These are phyloP conservation scores for Melipona bicolor DNA, from an alignment of 2,888 invertebrate genomes.

Conservation along the genomic window DNA sequence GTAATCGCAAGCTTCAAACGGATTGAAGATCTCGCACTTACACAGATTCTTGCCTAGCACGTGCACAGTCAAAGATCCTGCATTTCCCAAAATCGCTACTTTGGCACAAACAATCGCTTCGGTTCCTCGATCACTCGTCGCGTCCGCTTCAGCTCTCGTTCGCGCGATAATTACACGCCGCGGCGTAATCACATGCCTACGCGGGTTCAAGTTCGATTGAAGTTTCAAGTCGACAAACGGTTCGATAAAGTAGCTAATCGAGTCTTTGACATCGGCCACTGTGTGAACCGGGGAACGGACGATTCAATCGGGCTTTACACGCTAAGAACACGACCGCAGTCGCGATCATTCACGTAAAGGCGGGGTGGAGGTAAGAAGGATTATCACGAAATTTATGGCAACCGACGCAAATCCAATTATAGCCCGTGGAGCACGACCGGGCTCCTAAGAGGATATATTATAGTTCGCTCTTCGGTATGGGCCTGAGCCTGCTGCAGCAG, in stretches of 20 bases:
- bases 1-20: too few species aligned
- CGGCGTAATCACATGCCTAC: too few species aligned
- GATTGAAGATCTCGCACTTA: too few species aligned
- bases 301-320: slow-evolving; percentile 25
- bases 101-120: too few species aligned
- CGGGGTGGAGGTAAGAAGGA: slow-evolving; percentile 4
- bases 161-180: too few species aligned
- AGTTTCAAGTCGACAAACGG: neutral
- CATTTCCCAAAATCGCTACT: too few species aligned
- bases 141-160: too few species aligned
- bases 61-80: too few species aligned
- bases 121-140: too few species aligned
- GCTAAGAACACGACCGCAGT: slow-evolving; percentile 20
- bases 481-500: slow-evolving; percentile 30
- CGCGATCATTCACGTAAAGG: slow-evolving; percentile 24
- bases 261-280: neutral
- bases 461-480: slow-evolving; percentile 60
- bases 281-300: neutral
- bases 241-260: neutral
- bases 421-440: slow-evolving; percentile 40
- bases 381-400: slow-evolving; percentile 53
- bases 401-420: slow-evolving; percentile 52
- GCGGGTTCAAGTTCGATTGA: neutral
- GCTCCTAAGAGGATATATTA: slow-evolving; percentile 65
- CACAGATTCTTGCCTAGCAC: too few species aligned